These are phyloP conservation scores for Phocides pigmalion DNA, from an alignment of 1,140 invertebrate genomes.

Conservation along the genomic window DNA sequence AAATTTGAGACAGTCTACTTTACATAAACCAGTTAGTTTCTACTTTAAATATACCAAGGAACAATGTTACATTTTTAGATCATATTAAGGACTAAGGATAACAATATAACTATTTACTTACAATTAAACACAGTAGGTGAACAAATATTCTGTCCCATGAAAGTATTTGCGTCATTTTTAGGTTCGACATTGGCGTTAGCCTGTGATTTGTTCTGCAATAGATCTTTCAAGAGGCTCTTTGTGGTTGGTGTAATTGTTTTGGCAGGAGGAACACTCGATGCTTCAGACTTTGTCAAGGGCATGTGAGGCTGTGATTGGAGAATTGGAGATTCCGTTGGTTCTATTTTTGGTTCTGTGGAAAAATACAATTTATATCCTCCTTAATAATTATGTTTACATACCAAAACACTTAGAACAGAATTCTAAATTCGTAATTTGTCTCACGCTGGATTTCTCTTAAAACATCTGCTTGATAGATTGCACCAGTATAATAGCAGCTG, in stretches of 20 bases:
- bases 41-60: too few relatives aligned
- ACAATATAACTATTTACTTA: slow-evolving; percentile 46
- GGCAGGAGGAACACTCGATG: slow-evolving; percentile 9
- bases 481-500: too few relatives aligned
- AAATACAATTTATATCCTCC: slow-evolving; percentile 1
- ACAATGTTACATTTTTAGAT: too few relatives aligned
- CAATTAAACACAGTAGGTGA: slow-evolving; percentile 59
- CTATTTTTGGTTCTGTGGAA: slow-evolving; percentile 51
- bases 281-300: slow-evolving; percentile 7
- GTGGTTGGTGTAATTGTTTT: slow-evolving; percentile 38
- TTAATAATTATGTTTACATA: too few relatives aligned
- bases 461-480: too few relatives aligned
- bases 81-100: too few relatives aligned
- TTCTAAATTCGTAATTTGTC: too few relatives aligned
- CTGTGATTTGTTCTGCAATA: slow-evolving; percentile 57
- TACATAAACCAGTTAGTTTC: too few relatives aligned
- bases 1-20: too few relatives aligned
- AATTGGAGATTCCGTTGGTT: slow-evolving; percentile 35
- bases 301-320: slow-evolving; percentile 17
- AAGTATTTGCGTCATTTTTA: slow-evolving; percentile 59
- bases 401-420: too few relatives aligned
- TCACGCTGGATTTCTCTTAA: too few relatives aligned
- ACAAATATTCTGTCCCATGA: slow-evolving; percentile 73
- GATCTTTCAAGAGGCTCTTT: slow-evolving; percentile 52
- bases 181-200: slow-evolving; percentile 35